Conservation (phyloP, 2,797 vertebrate genomes). For the Pipistrellus pipistrellus region DNA sequence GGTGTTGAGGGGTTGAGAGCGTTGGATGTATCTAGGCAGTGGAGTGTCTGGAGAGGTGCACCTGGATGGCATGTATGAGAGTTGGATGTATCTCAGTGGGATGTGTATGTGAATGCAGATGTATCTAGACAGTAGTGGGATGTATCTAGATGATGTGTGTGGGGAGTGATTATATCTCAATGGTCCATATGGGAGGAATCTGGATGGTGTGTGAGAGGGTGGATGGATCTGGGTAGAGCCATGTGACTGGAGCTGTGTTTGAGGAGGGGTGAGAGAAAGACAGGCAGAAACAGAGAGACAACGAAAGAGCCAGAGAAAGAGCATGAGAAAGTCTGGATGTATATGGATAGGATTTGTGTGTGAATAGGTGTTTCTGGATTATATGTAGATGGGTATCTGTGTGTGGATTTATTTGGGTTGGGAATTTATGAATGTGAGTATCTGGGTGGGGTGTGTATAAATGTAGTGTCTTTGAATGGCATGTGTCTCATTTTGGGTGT, state of each 20-base stretch:
- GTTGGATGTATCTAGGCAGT: not conserved
- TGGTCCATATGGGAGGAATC: conserved; percentile 14
- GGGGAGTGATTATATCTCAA: conserved; percentile 17
- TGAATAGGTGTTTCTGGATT: conserved; percentile 56
- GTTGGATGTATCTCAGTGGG: not conserved
- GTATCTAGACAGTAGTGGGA: not conserved
- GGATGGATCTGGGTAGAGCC: not conserved
- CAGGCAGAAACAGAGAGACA: too few relatives aligned
- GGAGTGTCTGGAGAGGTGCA: not conserved
- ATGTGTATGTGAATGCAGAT: conserved; percentile 1
- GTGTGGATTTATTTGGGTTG: conserved; percentile 47
- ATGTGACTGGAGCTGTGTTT: not conserved
- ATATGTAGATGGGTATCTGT: conserved; percentile 1
- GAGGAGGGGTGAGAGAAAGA: not conserved
- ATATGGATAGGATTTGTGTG: conserved; percentile 20
- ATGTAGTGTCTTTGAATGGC: conserved; percentile 47
- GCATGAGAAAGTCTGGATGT: conserved; percentile 20
- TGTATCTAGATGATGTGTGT: not conserved
- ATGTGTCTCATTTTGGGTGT: not conserved
- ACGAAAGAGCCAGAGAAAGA: not conserved
- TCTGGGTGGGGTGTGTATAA: conserved; percentile 27
- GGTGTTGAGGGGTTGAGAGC: not conserved
- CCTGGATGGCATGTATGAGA: not conserved
- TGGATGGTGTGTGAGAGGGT: not conserved
- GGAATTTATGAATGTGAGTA: conserved; percentile 50